Evolutionary conservation across 2,113 vertebrate species (phyloP).

Genomic region (Tapirus terrestris): DNA sequence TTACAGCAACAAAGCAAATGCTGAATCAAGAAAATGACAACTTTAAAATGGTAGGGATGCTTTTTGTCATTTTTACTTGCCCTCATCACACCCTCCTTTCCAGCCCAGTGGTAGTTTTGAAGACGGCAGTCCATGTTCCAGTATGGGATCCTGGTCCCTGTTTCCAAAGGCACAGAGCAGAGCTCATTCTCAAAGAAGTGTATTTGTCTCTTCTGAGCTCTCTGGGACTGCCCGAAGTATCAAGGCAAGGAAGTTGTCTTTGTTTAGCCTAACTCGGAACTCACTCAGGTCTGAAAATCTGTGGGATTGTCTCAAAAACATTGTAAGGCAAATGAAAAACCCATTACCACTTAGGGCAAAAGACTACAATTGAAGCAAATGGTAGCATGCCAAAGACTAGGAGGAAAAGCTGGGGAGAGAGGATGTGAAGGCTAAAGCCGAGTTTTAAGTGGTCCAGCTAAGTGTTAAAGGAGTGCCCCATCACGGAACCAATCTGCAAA

Average conservation of each 20-base stretch:
- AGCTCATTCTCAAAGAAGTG: background rate
- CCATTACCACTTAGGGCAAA: background rate
- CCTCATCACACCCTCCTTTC: background rate
- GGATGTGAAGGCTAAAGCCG: background rate
- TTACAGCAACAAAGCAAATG: background rate
- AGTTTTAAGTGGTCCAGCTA: background rate
- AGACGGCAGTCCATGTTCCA: background rate
- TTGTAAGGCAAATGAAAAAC: background rate
- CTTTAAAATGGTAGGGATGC: background rate
- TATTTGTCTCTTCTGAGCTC: background rate
- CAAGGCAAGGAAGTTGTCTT: background rate
- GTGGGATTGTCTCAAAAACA: background rate
- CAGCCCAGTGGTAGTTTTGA: background rate
- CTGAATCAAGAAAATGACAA: background rate
- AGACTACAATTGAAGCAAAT: background rate
- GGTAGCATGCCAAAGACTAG: background rate
- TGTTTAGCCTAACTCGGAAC: background rate
- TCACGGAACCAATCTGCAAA: background rate
- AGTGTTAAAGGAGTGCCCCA: background rate
- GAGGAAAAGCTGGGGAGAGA: background rate
- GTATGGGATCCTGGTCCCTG: accelerated
- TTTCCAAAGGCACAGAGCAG: background rate
- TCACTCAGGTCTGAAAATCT: background rate
- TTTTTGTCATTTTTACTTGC: background rate
- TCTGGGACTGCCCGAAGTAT: background rate